These are phyloP conservation scores for Dolichotis patagonum DNA, from an alignment of 2,113 vertebrate species.

Conservation along the genomic window DNA sequence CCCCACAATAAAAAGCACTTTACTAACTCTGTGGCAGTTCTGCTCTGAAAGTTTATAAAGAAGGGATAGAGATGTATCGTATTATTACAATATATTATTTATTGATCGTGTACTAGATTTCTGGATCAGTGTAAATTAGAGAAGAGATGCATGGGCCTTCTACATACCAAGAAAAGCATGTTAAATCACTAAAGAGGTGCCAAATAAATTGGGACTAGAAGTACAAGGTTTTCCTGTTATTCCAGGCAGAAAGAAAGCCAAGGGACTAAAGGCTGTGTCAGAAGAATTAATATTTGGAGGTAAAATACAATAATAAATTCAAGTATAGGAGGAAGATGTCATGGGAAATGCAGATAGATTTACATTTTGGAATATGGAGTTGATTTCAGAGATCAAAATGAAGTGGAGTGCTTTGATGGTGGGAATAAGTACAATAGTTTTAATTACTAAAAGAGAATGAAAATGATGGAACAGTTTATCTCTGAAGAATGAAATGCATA, in stretches of 20 bases:
- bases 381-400: background rate
- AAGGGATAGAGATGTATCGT: background rate
- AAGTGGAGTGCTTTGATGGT: background rate
- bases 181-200: background rate
- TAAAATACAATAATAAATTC: background rate
- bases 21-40: background rate
- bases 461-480: background rate
- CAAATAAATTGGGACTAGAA: background rate
- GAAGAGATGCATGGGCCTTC: background rate
- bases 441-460: background rate
- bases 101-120: background rate
- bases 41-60: background rate
- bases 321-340: background rate
- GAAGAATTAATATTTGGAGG: background rate
- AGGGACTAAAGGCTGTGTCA: background rate
- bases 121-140: background rate
- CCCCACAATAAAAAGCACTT: background rate
- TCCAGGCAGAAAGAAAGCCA: background rate
- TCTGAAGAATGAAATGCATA: background rate
- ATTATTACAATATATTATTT: background rate
- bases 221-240: background rate
- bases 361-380: background rate
- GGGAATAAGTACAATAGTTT: background rate
- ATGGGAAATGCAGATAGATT: background rate
- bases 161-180: background rate